Evolutionary conservation across 2,888 invertebrate genomes (phyloP), one percentile per base, ranked within the genome.

Genomic region (Calliphora vomitoria): DNA sequence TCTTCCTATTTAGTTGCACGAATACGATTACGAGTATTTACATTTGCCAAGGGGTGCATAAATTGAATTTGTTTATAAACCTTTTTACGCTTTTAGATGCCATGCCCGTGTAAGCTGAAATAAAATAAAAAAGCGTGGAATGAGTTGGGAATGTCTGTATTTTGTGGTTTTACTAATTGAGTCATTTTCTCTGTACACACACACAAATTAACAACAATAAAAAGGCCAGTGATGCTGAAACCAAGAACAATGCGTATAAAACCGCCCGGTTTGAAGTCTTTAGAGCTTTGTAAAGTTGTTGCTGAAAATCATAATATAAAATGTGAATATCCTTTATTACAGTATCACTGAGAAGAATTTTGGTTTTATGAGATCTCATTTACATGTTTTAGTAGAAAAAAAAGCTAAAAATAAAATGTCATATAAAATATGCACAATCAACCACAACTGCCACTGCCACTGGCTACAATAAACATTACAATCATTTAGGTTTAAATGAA

Each of bases 161-260:
- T 91, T 92, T 93, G 93, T 90, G 93, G 93, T 93, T 93, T 92
- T 93, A 93, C 93, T 93, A 93, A 93, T 93, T 93, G 93, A 93
- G 93, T 93, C 90, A 90, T 90, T 91, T 83, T 75, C 91, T 64
- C 11, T 72, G 25, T 66, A 62, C 74, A 82, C 69, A 79, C 1
- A 79, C 35, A 35, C 35, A 82, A 79, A 72, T 91, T 53, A 92
- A 69, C 50, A 72, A 55, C 10, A 11, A 68, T 38, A 68, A 75
- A 69, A 84, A 78, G 76, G 72, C 66, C 87, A 87, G 76, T 84
- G 84, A 84, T 78, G 87, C 84, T 78, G 75, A 76, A 79, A 69
- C 38, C 75, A 31, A 64, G 55, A 55, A 38, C 71, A 78, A 78
- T 84, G 20, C 13, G 64, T 35, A 50, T 62, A 71, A 35, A 38